These are phyloP conservation scores for Actenoides hombroni DNA, from an alignment of 2,113 vertebrate species.

Conservation along the genomic window DNA sequence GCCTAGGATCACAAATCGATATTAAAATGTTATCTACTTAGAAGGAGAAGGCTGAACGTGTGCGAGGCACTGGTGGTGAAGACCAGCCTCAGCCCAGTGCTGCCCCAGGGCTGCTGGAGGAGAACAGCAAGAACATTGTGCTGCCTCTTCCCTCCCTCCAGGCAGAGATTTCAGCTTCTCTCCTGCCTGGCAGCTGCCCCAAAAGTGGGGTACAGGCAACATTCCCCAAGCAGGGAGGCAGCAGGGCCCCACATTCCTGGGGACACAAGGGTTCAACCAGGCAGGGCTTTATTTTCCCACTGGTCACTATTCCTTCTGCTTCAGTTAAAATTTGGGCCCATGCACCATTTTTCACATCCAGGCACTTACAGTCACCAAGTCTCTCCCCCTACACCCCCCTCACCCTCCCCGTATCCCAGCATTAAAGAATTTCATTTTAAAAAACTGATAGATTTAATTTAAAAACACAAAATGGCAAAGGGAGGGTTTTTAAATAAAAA, in stretches of 20 bases:
- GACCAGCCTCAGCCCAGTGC: not conserved
- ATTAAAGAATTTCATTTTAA: conserved; percentile 61
- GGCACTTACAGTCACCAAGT: not conserved
- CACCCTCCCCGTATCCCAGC: not conserved
- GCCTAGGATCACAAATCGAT: not conserved
- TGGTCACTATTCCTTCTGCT: not conserved
- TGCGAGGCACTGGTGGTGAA: rapidly evolving
- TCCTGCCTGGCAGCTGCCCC: not conserved
- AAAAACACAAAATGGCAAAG: conserved; percentile 67
- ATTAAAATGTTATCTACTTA: not conserved
- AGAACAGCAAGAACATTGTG: rapidly evolving
- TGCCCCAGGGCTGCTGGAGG: not conserved
- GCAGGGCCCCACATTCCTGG: not conserved
- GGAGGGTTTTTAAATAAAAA: conserved; percentile 67
- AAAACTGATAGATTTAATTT: conserved; percentile 70
- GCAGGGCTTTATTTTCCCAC: not conserved
- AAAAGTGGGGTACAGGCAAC: not conserved
- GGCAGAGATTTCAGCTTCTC: not conserved
- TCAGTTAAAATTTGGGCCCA: not conserved
- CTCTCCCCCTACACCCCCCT: not conserved
- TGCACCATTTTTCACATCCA: not conserved
- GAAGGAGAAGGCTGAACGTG: not conserved
- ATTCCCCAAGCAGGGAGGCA: not conserved
- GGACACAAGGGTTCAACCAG: not conserved
- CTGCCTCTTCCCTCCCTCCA: not conserved